These are phyloP conservation scores for Rhagoletis zephyria DNA, from an alignment of 1,140 invertebrate genomes.

Conservation along the genomic window DNA sequence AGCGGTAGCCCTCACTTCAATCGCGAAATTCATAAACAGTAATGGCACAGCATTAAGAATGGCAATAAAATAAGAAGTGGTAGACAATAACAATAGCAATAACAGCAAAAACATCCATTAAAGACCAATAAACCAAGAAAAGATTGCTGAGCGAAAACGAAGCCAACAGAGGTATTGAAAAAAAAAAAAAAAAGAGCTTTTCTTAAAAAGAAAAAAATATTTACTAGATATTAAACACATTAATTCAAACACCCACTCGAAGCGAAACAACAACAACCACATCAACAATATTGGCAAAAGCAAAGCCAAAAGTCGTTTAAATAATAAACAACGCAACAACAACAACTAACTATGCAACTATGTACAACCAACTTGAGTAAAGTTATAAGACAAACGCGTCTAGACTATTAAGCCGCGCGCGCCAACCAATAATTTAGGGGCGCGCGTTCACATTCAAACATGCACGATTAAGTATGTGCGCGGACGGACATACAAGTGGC, in stretches of 20 bases:
- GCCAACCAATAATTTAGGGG: constrained; percentile 33
- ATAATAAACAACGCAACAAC: neutral
- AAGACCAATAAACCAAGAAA: no score
- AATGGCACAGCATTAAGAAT: no score
- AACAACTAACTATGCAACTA: neutral
- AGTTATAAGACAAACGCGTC: constrained; percentile 14
- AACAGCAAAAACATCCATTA: no score
- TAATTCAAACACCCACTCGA: neutral
- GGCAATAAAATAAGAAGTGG: no score
- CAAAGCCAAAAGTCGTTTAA: neutral
- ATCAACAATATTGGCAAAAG: neutral
- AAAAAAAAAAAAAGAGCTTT: no score
- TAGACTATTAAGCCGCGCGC: constrained; percentile 33
- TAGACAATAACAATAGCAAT: no score
- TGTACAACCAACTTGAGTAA: neutral
- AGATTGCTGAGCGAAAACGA: no score
- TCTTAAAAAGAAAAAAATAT: no score
- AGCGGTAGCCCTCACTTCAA: no score
- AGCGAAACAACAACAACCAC: neutral
- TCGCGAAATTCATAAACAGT: no score
- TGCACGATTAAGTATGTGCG: neutral
- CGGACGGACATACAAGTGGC: neutral
- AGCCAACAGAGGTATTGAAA: no score
- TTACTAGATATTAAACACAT: neutral
- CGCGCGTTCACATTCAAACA: constrained; percentile 11